Conservation (phyloP, 2,888 invertebrate species). For the Carcina quercana region DNA sequence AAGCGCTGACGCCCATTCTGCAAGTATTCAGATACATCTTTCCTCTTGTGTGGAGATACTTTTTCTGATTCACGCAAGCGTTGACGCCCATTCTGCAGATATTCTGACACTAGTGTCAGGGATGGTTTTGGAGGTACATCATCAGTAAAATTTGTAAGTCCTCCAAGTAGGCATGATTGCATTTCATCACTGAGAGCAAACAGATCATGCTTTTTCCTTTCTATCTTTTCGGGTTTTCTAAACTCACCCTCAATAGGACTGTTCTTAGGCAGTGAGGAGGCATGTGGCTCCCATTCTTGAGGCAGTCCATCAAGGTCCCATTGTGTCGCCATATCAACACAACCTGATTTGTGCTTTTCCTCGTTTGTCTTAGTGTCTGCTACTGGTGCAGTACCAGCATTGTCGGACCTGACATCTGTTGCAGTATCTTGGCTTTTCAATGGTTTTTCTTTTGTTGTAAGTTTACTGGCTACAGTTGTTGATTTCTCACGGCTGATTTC, state of each 20-base stretch:
- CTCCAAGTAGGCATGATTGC: slow-evolving; percentile 53
- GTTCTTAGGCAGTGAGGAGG: slow-evolving; percentile 40
- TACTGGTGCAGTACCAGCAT: no score
- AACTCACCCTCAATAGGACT: no score
- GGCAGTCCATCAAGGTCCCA: slow-evolving; percentile 44
- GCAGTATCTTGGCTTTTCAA: no score
- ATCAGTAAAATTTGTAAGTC: slow-evolving; percentile 23
- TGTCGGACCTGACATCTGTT: no score
- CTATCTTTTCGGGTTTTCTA: slow-evolving; percentile 32
- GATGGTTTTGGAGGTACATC: slow-evolving; percentile 35
- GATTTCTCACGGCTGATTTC: slow-evolving; percentile 57
- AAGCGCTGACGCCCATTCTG: slow-evolving; percentile 52
- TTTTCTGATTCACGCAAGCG: slow-evolving; percentile 41
- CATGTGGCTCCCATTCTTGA: slow-evolving; percentile 44
- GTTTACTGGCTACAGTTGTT: slow-evolving; percentile 29
- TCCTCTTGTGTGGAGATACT: slow-evolving; percentile 26
- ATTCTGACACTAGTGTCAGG: slow-evolving; percentile 53
- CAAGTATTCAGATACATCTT: slow-evolving; percentile 50
- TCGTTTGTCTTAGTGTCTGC: not conserved
- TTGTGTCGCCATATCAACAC: slow-evolving; percentile 55
- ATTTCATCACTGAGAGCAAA: slow-evolving; percentile 65
- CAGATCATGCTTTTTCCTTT: slow-evolving; percentile 42
- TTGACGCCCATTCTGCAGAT: slow-evolving; percentile 51
- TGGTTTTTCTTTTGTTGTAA: slow-evolving; percentile 23
- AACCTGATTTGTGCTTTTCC: slow-evolving; percentile 12